Base-by-base conservation (phyloP, 2,888 invertebrate species). In the Taphrorychus bicolor region DNA sequence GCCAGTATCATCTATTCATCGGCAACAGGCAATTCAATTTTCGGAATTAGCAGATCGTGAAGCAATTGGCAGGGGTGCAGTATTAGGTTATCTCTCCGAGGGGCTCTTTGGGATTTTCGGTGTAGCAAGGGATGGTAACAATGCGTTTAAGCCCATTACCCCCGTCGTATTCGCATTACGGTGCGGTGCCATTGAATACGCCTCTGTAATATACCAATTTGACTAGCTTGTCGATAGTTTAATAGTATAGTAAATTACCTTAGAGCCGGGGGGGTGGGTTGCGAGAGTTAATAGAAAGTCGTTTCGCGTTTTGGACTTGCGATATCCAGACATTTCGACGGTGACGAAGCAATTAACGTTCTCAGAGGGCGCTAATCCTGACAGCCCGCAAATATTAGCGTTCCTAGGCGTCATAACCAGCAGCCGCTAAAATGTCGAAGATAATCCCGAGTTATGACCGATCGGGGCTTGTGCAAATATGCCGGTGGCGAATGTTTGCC, bases 331-430 rank as follows among this genome's bases (percentile, higher is more conserved):
- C n/a, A 17, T 54, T 54, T 24, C 17, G 9, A n/a, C 22, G 21
- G 19, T 51, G 51, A 9, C 9, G 48, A 32, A 32, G 0, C 51
- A 63, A 63, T 63, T 63, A 63, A 49, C 49, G 57, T 24, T 49
- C 57, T 18, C 58, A 58, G 51, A 59, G 58, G 63, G 51, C 68
- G 32, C 32, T 72, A 74, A 76, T 73, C 74, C 64, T 57, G 71
- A 63, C 75, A 76, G 76, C 21, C 77, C 77, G 79, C 79, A 79
- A 80, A 80, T 80, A 80, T 80, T 80, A 79, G 79, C 80, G 78
- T 80, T 80, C 78, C 78, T 77, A 76, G 77, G 78, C 77, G 79
- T 79, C 78, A 79, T 78, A 78, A 78, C 77, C 78, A 76, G 76
- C 77, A 76, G 78, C 76, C 76, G 51, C 45, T 17, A 45, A 76